Evolutionary conservation across 1,140 invertebrate genomes (phyloP).

Genomic region (Pantala flavescens): DNA sequence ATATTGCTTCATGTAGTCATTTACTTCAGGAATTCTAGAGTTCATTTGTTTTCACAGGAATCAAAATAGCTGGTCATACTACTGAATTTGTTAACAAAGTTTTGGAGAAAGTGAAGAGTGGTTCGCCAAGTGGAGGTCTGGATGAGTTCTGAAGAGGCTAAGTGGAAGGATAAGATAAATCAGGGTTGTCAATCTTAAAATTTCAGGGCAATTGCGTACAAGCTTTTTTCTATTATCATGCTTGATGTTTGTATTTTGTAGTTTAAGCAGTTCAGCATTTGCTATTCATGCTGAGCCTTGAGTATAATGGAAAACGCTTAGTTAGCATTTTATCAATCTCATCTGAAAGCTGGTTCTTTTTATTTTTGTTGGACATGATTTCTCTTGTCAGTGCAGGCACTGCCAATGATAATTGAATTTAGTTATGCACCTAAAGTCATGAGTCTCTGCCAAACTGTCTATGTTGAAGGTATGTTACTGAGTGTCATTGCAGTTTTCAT

Average conservation of each 20-base stretch:
- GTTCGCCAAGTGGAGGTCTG: constrained; percentile 52
- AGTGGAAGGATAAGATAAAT: background rate
- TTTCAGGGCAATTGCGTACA: background rate
- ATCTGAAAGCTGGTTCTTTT: background rate
- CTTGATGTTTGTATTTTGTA: background rate
- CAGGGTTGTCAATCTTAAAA: background rate
- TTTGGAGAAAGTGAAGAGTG: constrained; percentile 61
- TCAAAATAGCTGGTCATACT: constrained; percentile 66
- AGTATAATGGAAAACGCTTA: too few species aligned
- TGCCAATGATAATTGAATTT: background rate
- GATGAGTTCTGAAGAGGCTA: constrained; percentile 42
- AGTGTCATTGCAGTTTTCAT: background rate
- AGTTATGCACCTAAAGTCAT: background rate
- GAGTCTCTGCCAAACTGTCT: background rate
- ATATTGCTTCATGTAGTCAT: too few species aligned
- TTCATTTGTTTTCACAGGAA: constrained; percentile 53
- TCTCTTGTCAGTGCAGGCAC: background rate
- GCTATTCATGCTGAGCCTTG: too few species aligned
- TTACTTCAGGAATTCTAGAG: too few species aligned
- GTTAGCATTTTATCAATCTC: background rate
- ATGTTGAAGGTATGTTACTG: background rate
- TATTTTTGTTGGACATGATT: background rate
- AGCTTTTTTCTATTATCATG: background rate
- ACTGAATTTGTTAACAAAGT: constrained; percentile 80
- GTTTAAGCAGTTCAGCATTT: too few species aligned